Evolutionary conservation across 2,888 invertebrate genomes (phyloP).

Genomic region (Tinea pellionella): DNA sequence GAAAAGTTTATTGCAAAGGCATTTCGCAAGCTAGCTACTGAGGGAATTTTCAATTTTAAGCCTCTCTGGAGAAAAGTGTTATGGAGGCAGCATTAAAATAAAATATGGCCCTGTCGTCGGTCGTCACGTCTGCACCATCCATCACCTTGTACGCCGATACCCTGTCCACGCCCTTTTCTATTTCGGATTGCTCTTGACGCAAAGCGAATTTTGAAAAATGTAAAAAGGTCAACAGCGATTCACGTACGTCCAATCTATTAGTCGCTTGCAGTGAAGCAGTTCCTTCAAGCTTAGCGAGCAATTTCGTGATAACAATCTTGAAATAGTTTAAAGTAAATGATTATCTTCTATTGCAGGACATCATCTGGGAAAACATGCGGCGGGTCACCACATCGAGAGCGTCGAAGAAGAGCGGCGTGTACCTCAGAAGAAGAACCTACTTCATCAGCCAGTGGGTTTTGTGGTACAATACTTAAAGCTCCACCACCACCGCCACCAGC

Average conservation of each 20-base stretch:
- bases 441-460: slow-evolving; percentile 70
- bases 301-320: too few species aligned
- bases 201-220: slow-evolving; percentile 65
- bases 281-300: neutral
- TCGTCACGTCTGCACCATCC: slow-evolving; percentile 64
- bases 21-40: slow-evolving; percentile 13
- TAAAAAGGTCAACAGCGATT: slow-evolving; percentile 56
- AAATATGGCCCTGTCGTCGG: slow-evolving; percentile 49
- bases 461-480: slow-evolving; percentile 75
- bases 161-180: slow-evolving; percentile 21
- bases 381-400: slow-evolving; percentile 73
- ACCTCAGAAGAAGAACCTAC: slow-evolving; percentile 45
- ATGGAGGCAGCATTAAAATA: slow-evolving; percentile 57
- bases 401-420: slow-evolving; percentile 66
- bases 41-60: slow-evolving; percentile 67
- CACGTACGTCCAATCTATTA: slow-evolving; percentile 34
- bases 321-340: neutral
- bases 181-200: slow-evolving; percentile 44
- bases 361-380: slow-evolving; percentile 56
- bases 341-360: slow-evolving; percentile 59
- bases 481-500: slow-evolving; percentile 86
- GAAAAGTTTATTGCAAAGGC: slow-evolving; percentile 14
- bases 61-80: slow-evolving; percentile 35
- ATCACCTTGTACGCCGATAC: slow-evolving; percentile 32
- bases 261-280: neutral